Conservation (phyloP, 2,888 invertebrate species). For the Endotricha flammealis region DNA sequence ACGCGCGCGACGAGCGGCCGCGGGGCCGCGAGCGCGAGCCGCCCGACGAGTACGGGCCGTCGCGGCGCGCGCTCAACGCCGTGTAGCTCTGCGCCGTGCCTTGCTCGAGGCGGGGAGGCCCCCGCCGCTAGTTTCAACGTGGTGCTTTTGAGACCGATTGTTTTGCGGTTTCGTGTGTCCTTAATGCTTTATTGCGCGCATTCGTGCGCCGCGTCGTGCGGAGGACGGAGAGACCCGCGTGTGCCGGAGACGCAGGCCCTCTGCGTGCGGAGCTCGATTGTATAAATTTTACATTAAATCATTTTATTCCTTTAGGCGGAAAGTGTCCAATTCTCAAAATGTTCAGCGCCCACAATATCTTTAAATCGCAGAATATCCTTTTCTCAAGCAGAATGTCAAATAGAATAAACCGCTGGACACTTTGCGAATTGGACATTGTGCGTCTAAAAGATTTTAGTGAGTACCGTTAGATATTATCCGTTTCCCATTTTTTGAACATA, state of each 20-base stretch:
- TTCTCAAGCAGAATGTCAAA: too few species aligned
- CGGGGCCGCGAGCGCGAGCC: slow-evolving; percentile 60
- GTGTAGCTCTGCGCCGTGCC: slow-evolving; percentile 69
- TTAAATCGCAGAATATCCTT: too few species aligned
- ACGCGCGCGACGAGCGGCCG: slow-evolving; percentile 59
- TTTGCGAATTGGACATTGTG: too few species aligned
- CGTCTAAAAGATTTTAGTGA: too few species aligned
- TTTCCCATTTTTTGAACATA: slow-evolving; percentile 75
- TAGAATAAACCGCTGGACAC: too few species aligned
- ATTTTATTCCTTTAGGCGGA: too few species aligned
- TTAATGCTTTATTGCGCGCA: slow-evolving; percentile 16
- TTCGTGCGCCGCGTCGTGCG: slow-evolving; percentile 13
- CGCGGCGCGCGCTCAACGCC: slow-evolving; percentile 85
- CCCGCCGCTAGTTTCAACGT: slow-evolving; percentile 17
- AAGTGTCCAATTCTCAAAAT: too few species aligned
- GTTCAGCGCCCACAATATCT: too few species aligned
- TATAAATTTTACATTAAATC: slow-evolving; percentile 68
- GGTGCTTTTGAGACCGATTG: slow-evolving; percentile 29
- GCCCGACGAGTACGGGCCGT: slow-evolving; percentile 79
- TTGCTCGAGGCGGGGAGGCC: slow-evolving; percentile 6
- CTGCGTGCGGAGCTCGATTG: slow-evolving; percentile 45
- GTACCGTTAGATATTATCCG: slow-evolving; percentile 76
- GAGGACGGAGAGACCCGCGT: slow-evolving; percentile 13
- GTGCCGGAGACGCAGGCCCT: slow-evolving; percentile 21
- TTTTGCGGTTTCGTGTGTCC: slow-evolving; percentile 30